Percentiles rank a stretch among this genome's conserved stretches.
Conservation (phyloP, 1,140 invertebrate species). For the Oryctes rhinoceros region DNA sequence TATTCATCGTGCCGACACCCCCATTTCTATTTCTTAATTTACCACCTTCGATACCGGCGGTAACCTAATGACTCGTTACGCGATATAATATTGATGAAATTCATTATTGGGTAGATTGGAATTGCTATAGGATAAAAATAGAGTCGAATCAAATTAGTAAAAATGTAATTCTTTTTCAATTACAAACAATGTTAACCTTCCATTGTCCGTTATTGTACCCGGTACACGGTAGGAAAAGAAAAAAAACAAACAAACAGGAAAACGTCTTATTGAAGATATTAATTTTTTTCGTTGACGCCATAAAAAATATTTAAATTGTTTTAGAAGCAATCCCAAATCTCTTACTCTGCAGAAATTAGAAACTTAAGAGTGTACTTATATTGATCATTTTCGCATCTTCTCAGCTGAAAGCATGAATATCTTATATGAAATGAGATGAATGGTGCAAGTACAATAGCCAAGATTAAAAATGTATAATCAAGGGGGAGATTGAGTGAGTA, state of each 20-base stretch:
- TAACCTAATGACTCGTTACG: conserved; percentile 44
- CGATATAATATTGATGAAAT: conserved; percentile 41
- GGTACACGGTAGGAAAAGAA: no score
- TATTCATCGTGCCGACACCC: conserved; percentile 9
- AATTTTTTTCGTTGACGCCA: no score
- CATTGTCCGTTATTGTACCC: no score
- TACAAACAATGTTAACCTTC: no score
- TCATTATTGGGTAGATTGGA: conserved; percentile 41
- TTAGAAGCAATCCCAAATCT: no score
- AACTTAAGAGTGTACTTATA: background rate
- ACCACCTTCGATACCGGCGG: background rate
- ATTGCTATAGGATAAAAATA: conserved; percentile 40
- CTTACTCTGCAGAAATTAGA: no score
- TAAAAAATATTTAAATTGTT: no score
- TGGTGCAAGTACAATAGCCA: conserved; percentile 5
- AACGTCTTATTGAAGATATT: no score
- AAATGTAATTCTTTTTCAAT: background rate
- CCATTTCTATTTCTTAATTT: background rate
- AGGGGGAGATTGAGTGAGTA: background rate
- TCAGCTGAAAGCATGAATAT: background rate
- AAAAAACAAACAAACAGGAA: no score
- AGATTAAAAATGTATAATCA: conserved; percentile 4
- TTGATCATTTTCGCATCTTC: conserved; percentile 1
- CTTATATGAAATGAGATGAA: conserved; percentile 23
- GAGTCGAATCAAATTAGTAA: conserved; percentile 40